Base-by-base conservation (phyloP, 2,113 vertebrate species). In the Ailuropoda melanoleuca region DNA sequence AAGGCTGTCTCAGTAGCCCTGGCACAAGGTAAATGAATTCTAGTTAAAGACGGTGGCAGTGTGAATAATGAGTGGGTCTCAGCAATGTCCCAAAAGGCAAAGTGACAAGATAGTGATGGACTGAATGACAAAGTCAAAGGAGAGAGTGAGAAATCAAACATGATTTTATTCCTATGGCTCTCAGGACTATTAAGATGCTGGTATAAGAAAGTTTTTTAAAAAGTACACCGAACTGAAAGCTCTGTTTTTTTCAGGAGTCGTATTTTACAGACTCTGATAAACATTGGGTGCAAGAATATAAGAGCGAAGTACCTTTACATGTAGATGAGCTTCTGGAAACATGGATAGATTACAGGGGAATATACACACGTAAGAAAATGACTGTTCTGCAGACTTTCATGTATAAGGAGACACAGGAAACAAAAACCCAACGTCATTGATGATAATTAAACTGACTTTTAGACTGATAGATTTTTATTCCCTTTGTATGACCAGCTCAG, bases 31-130 rank as follows among this genome's bases (percentile, higher is more conserved):
- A 97, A 92, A 94, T 77, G 53, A 92, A 77, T 90, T 89, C 70
- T 46, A 90, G 90, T 37, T 60, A 95, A 96, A 95, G 84, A 96
- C 5, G 50, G 37, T 95, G 80, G 53, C 96, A 92, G 75, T 93
- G 78, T 93, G 90, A 98, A 90, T 96, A 90, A 97, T 94, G 94
- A 95, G 37, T 39, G 37, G 15, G 26, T 81, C 84, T 90, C 90
- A 37, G 75, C 10, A 80, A 60, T 29, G 53, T 89, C 55, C 87
- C 70, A 37, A 66, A 98, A 94, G 95, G 92, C 92, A 94, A 68
- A 90, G n/a, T 85, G 84, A 96, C 92, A 90, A 53, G 46, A 56
- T 29, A 56, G 64, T 95, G 92, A 97, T 93, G 46, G 56, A 78
- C 94, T 19, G 90, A 85, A 64, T 72, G 88, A 93, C 80, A 95